phyloP scores from a whole-genome alignment of 2,797 vertebrate species.

The Xenopus petersii region DNA sequence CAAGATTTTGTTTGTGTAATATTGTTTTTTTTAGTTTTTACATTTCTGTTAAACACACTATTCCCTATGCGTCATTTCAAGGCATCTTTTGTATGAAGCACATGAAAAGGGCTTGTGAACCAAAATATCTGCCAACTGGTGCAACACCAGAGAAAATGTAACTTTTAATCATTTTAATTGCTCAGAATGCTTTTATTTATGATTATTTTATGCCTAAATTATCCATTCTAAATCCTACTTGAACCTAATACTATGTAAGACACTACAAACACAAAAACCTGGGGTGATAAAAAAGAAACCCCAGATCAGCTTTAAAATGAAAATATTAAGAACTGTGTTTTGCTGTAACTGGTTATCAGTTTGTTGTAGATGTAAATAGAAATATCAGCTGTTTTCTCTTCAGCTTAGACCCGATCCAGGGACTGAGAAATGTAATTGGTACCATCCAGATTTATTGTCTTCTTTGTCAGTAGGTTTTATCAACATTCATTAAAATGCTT shows the following conservation, averaged over 20 bases:
- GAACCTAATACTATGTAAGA: slow-evolving; percentile 8
- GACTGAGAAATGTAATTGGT: not conserved
- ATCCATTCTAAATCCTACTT: not conserved
- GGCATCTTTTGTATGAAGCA: not conserved
- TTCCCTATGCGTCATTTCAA: not conserved
- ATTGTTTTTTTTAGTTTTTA: not conserved
- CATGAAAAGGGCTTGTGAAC: slow-evolving; percentile 4
- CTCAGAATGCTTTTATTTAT: slow-evolving; percentile 12
- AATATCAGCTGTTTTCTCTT: too few relatives aligned
- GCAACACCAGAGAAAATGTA: not conserved
- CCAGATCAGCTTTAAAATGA: not conserved
- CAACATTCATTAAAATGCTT: slow-evolving; percentile 16
- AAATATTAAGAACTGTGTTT: not conserved
- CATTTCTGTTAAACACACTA: not conserved
- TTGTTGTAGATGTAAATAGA: too few relatives aligned
- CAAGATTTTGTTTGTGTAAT: not conserved
- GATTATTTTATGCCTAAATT: slow-evolving; percentile 3
- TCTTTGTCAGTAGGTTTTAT: slow-evolving; percentile 13
- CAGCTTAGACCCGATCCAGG: too few relatives aligned
- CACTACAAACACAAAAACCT: slow-evolving; percentile 22
- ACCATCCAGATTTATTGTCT: slow-evolving; percentile 11
- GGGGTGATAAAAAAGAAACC: not conserved
- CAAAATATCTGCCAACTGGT: slow-evolving; percentile 12
- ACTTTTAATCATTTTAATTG: not conserved
- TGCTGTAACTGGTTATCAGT: not conserved